A percentile compares a stretch with the other conserved stretches of the same genome.
Evolutionary conservation across 2,797 vertebrate species (phyloP).

Genomic region (Scleropages formosus): DNA sequence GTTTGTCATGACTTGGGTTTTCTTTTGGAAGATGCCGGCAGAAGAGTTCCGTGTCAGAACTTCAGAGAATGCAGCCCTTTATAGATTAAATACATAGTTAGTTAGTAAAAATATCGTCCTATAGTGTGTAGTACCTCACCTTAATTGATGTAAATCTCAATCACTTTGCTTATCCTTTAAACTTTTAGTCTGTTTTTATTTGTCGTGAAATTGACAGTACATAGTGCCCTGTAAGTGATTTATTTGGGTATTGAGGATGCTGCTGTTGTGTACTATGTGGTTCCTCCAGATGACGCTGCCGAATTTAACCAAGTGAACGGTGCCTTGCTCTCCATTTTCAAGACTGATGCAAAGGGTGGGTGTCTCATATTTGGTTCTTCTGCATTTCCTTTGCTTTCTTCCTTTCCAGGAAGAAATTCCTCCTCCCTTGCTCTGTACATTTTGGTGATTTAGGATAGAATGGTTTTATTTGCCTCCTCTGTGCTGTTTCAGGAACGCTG

Average conservation of each 20-base stretch:
- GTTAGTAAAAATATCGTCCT: too few relatives aligned
- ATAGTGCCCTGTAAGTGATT: too few relatives aligned
- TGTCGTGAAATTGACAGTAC: too few relatives aligned
- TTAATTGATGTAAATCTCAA: too few relatives aligned
- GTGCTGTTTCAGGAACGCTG: constrained; percentile 79
- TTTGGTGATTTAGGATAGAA: background rate
- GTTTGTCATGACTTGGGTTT: too few relatives aligned
- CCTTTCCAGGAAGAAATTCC: background rate
- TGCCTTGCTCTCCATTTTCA: constrained; percentile 92
- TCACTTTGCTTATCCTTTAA: too few relatives aligned
- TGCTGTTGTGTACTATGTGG: background rate
- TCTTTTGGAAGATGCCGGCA: too few relatives aligned
- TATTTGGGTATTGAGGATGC: background rate
- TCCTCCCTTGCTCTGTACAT: background rate
- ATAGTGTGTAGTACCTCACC: too few relatives aligned
- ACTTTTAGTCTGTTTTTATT: too few relatives aligned
- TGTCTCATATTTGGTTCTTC: background rate
- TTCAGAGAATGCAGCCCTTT: too few relatives aligned
- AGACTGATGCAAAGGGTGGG: constrained; percentile 93
- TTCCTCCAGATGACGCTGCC: constrained; percentile 83
- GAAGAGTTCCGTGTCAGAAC: too few relatives aligned
- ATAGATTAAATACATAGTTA: too few relatives aligned
- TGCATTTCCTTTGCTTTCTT: background rate
- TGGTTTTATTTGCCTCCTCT: background rate
- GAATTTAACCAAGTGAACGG: constrained; percentile 96